Base-by-base conservation (phyloP, 2,797 vertebrate genomes). In the Crypturellus tataupa region DNA sequence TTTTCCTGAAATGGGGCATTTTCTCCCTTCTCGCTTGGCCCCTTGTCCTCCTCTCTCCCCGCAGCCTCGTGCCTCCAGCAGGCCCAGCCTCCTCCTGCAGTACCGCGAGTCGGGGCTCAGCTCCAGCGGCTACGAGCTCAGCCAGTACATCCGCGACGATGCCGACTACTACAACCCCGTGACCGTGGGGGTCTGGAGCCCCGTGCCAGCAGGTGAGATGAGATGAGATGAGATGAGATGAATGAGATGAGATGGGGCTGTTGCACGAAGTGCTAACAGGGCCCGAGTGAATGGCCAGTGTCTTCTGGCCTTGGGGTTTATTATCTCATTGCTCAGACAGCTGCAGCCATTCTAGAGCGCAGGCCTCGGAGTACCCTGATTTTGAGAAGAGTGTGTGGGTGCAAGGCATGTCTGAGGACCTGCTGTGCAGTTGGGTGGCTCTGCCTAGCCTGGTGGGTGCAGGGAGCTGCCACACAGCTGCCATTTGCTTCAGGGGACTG, bases 101-200 rank as follows among this genome's bases (percentile, higher is more conserved):
- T 98, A 98, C 35, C 98, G 97, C 23, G 98, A 98, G 73, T 99
- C 98, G 0, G 99, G 99, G 3, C 95, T 99, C 85, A 99, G 98
- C 35, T 99, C 98, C 91, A 99, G 99, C 53, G 97, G 98, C 97
- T 98, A 97, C 0, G 99, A 99, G 89, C 98, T 99, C 80, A 99
- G 99, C 93, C 99, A 98, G 97, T 99, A 99, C 96, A 98, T 99
- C 56, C 90, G 58, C 1, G 98, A 98, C 0, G 93, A 92, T 53
- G 87, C 94, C 0, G 98, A 98, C 33, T 65, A 55, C 11, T 85
- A n/a, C 0, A 94, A 97, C n/a, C 44, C 96, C 1, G 15, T 2
- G 10, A 56, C 90, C 6, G 81, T 80, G 1, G 85, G 63, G 18
- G 33, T 59, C 24, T 98, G 98, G 98, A 97, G 87, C 8, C 56